Base-by-base conservation (phyloP, 2,797 vertebrate species). In the Macropodus opercularis region DNA sequence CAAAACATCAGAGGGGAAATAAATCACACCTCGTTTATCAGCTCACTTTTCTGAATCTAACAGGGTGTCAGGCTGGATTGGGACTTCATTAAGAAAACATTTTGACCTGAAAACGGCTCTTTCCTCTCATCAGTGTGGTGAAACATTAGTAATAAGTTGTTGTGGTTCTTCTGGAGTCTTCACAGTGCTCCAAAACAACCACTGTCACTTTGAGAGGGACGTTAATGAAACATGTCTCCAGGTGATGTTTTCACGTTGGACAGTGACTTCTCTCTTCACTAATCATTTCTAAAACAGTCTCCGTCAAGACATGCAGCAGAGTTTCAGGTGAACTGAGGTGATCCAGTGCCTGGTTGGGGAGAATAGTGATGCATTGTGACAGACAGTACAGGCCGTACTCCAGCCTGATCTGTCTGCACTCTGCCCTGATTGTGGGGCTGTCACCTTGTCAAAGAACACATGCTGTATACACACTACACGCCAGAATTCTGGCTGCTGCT, bases 11-110 rank as follows among this genome's bases (percentile, higher is more conserved):
- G 40, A 50, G 43, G 22, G 17, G 2, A 3, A 8, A 8, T 2
- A 31, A 3, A 27, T 7, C 1, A 6, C 8, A 14, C 19, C 41
- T 57, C 21, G 29, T 41, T 53, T 64, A 46, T 65, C 49, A 65
- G 51, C 44, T 46, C 29, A 13, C 17, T 23, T 63, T 40, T 74
- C 18, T 18, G 19, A 46, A 40, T 52, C 43, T 49, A 63, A 48
- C 15, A 34, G 44, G 41, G 15, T 13, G 19, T 61, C 26, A 23
- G 18, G 15, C 40, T 43, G 79, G 49, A 78, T 43, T 49, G 61
- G 58, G 67, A 64, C 57, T 66, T 80, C 53, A 75, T 83, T 69
- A 77, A 71, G 55, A 27, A 55, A 69, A 59, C 29, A 50, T 39
- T 69, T 40, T 61, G 65, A 77, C 59, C 59, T 46, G 23, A 49